These are phyloP conservation scores for Pygathrix nemaeus DNA, from an alignment of 2,113 vertebrate species.

Conservation along the genomic window DNA sequence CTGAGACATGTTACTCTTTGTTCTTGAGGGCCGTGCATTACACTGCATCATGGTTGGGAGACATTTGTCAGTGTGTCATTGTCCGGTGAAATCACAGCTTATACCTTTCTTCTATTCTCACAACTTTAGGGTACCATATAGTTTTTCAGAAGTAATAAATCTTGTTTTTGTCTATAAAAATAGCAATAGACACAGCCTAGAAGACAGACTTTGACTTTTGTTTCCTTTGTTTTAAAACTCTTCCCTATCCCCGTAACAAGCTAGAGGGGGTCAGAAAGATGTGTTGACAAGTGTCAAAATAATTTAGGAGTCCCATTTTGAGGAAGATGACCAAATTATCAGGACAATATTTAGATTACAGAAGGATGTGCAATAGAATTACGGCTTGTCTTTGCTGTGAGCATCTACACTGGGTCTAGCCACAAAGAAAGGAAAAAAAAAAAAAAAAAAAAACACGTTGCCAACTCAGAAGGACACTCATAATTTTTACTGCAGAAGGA, in stretches of 20 bases:
- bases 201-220: not conserved
- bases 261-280: not conserved
- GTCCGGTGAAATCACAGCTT: not conserved
- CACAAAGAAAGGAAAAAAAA: not conserved
- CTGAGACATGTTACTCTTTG: slow-evolving; percentile 18
- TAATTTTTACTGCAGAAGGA: not conserved
- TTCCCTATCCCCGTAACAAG: not conserved
- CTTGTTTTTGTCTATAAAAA: not conserved
- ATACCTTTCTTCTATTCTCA: not conserved
- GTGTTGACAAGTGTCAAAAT: not conserved
- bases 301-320: not conserved
- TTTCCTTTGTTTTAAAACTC: not conserved
- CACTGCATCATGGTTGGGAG: slow-evolving; percentile 25
- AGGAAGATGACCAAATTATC: not conserved
- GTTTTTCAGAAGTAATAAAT: not conserved
- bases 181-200: not conserved
- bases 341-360: not conserved
- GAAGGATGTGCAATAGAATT: not conserved
- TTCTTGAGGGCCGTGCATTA: not conserved
- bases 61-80: not conserved
- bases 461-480: not conserved
- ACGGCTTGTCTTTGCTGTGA: not conserved
- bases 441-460: not conserved
- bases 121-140: not conserved
- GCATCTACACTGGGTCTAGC: not conserved